phyloP scores from a whole-genome alignment of 2,888 invertebrate genomes.

The Erynnis tages region DNA sequence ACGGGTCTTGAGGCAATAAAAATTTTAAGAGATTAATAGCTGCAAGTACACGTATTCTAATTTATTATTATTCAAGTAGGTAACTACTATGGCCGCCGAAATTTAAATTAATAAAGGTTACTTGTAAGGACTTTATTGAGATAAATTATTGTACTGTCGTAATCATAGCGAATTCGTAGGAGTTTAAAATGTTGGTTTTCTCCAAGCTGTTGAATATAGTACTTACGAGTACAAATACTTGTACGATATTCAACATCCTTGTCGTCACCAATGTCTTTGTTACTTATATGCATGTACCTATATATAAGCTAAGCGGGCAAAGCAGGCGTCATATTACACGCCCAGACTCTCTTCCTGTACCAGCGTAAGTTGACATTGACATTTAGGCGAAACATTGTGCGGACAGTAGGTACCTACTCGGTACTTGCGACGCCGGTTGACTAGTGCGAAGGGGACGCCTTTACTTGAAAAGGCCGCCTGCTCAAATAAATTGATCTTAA shows the following conservation, averaged over 20 bases:
- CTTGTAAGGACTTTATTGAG: slow-evolving; percentile 18
- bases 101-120: slow-evolving; percentile 17
- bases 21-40: background rate
- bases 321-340: slow-evolving; percentile 42
- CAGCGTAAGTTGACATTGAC: slow-evolving; percentile 65
- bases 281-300: slow-evolving; percentile 40
- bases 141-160: slow-evolving; percentile 5
- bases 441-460: slow-evolving; percentile 42
- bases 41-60: background rate
- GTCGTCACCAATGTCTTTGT: slow-evolving; percentile 49
- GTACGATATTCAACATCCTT: slow-evolving; percentile 30
- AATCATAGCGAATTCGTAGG: background rate
- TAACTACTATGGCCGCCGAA: background rate
- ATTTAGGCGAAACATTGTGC: slow-evolving; percentile 52
- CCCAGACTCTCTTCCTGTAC: slow-evolving; percentile 66
- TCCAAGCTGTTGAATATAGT: too few relatives aligned
- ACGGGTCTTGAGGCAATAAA: too few relatives aligned
- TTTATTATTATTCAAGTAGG: too few relatives aligned
- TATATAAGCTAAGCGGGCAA: slow-evolving; percentile 37
- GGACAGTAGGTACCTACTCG: slow-evolving; percentile 36
- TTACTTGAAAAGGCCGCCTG: slow-evolving; percentile 44
- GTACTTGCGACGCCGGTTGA: slow-evolving; percentile 29
- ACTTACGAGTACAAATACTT: too few relatives aligned
- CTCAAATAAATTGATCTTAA: slow-evolving; percentile 41
- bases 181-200: background rate